These are phyloP conservation scores for Pheucticus melanocephalus DNA, from an alignment of 2,113 vertebrate species.

Conservation along the genomic window DNA sequence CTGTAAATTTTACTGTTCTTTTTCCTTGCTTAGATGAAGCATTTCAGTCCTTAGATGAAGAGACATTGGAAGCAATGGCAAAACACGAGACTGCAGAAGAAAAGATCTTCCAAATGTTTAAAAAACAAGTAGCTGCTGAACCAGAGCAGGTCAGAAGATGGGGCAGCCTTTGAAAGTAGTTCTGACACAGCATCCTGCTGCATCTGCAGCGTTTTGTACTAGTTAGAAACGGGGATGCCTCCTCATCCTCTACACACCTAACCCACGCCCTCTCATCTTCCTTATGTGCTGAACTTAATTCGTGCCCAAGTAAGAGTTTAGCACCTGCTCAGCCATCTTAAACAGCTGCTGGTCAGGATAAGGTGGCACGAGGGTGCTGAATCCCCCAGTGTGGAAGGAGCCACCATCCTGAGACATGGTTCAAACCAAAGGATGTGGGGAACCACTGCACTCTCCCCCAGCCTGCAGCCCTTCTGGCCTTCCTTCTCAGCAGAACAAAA, in stretches of 20 bases:
- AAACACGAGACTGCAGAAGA: slow-evolving; percentile 88
- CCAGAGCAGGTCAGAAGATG: slow-evolving; percentile 87
- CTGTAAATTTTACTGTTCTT: neutral
- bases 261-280: neutral
- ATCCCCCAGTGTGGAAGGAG: neutral
- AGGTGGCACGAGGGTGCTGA: rapidly evolving
- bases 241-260: neutral
- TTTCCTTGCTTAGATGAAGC: slow-evolving; percentile 44
- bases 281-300: neutral
- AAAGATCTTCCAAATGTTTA: slow-evolving; percentile 85
- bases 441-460: neutral
- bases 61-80: slow-evolving; percentile 87
- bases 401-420: neutral
- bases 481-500: neutral
- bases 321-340: neutral
- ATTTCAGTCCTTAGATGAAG: slow-evolving; percentile 70
- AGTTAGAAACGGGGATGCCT: neutral
- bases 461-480: neutral
- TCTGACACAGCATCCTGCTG: neutral
- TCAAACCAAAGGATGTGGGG: neutral
- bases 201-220: neutral
- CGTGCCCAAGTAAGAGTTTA: neutral
- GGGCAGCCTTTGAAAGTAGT: neutral
- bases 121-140: slow-evolving; percentile 78
- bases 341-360: neutral